These are phyloP conservation scores for Protonibea diacanthus DNA, from an alignment of 2,797 vertebrate species.

Conservation along the genomic window DNA sequence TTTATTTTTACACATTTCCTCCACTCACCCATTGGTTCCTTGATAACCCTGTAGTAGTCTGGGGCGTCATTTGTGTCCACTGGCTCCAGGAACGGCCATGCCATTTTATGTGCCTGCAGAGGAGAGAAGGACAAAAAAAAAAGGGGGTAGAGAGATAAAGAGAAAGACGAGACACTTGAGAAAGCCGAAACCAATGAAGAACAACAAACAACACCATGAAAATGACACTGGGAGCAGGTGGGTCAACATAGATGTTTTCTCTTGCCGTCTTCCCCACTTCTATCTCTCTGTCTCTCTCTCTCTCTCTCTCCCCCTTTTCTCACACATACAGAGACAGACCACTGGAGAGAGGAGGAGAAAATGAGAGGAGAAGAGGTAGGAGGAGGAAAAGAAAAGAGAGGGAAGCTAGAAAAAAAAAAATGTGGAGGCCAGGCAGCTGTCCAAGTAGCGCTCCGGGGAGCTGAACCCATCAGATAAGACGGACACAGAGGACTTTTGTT, in stretches of 20 bases:
- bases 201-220: conserved; percentile 73
- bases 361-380: conserved; percentile 16
- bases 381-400: conserved; percentile 42
- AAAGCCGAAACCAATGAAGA: conserved; percentile 62
- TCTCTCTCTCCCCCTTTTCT: neutral
- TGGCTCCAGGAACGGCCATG: conserved; percentile 97
- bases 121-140: conserved; percentile 18
- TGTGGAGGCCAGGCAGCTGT: conserved; percentile 59
- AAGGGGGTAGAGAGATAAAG: neutral
- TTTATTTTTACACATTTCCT: conserved; percentile 66
- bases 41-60: conserved; percentile 98
- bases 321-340: neutral
- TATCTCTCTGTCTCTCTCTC: neutral
- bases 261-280: conserved; percentile 27
- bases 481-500: conserved; percentile 77
- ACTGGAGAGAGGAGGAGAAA: conserved; percentile 33
- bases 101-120: conserved; percentile 96
- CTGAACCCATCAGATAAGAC: conserved; percentile 77
- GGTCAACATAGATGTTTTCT: conserved; percentile 82
- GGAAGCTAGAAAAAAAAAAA: conserved; percentile 40
- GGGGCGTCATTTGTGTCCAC: conserved; percentile 97
- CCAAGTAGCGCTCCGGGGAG: conserved; percentile 67
- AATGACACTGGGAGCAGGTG: conserved; percentile 80
- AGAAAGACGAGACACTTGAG: conserved; percentile 61
- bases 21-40: conserved; percentile 99